Evolutionary conservation across 2,113 vertebrate genomes (phyloP).

Genomic region (Zosterops hypoxanthus): DNA sequence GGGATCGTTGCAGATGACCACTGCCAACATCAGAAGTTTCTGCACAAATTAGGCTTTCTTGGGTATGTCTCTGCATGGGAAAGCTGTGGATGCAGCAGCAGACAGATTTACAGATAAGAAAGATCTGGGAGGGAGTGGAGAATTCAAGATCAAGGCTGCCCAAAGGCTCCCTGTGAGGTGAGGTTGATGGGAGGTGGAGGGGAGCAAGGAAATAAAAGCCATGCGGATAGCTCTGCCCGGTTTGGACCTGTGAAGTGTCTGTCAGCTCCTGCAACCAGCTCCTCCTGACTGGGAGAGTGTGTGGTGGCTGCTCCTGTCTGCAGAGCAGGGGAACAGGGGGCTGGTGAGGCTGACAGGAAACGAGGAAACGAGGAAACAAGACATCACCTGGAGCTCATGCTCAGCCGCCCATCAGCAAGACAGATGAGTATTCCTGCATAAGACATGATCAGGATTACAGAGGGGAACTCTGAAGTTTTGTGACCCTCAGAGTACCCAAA

Average conservation of each 20-base stretch:
- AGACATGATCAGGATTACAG: neutral
- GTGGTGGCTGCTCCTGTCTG: neutral
- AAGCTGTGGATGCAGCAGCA: neutral
- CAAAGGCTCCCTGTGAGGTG: neutral
- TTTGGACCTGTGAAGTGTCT: neutral
- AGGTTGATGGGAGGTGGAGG: neutral
- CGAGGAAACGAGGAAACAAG: neutral
- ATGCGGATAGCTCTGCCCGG: neutral
- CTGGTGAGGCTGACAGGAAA: neutral
- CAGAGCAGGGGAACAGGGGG: neutral
- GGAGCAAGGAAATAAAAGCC: neutral
- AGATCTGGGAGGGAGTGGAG: neutral
- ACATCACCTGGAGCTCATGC: fast-evolving
- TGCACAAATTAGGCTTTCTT: neutral
- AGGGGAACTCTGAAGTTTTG: neutral
- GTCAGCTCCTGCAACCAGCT: neutral
- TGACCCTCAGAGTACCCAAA: neutral
- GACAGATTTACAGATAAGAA: neutral
- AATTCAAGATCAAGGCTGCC: neutral
- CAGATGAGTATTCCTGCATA: neutral
- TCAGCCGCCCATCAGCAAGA: neutral
- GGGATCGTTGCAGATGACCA: neutral
- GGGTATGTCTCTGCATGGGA: neutral
- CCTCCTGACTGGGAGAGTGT: neutral
- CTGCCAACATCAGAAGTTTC: neutral